Percentiles rank a stretch among this genome's conserved stretches.
phyloP scores from a whole-genome alignment of 2,888 invertebrate species.

The Cerastis leucographa region DNA sequence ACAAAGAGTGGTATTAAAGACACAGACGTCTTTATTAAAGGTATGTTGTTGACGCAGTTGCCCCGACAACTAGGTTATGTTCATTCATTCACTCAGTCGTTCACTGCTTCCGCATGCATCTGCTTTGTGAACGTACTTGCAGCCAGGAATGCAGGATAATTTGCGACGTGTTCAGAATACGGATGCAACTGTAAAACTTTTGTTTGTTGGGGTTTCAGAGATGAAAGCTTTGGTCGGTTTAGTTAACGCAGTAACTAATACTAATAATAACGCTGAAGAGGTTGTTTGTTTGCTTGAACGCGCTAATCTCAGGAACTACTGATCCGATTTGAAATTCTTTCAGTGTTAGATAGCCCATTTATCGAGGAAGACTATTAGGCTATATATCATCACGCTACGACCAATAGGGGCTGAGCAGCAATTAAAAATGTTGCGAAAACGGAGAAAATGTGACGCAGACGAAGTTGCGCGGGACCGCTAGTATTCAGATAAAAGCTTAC shows the following conservation, averaged over 20 bases:
- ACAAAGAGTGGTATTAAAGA: conserved; percentile 52
- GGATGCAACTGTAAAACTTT: conserved; percentile 6
- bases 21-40: conserved; percentile 71
- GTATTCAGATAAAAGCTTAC: neutral
- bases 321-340: too few relatives aligned
- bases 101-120: conserved; percentile 60
- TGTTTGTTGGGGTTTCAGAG: conserved; percentile 9
- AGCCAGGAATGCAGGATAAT: conserved; percentile 44
- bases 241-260: neutral
- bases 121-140: conserved; percentile 34
- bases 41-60: conserved; percentile 75
- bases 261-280: too few relatives aligned
- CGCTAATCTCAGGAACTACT: too few relatives aligned
- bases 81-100: conserved; percentile 56
- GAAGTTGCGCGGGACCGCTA: too few relatives aligned
- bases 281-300: too few relatives aligned
- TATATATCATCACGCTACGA: too few relatives aligned
- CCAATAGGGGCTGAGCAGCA: too few relatives aligned
- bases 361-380: too few relatives aligned
- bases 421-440: too few relatives aligned
- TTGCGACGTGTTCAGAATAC: conserved; percentile 28
- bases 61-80: conserved; percentile 66
- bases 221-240: conserved; percentile 5
- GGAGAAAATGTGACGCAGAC: too few relatives aligned
- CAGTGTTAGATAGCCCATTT: too few relatives aligned